Evolutionary conservation across 2,113 vertebrate species (phyloP).

Genomic region (Oxygymnocypris stewartii): DNA sequence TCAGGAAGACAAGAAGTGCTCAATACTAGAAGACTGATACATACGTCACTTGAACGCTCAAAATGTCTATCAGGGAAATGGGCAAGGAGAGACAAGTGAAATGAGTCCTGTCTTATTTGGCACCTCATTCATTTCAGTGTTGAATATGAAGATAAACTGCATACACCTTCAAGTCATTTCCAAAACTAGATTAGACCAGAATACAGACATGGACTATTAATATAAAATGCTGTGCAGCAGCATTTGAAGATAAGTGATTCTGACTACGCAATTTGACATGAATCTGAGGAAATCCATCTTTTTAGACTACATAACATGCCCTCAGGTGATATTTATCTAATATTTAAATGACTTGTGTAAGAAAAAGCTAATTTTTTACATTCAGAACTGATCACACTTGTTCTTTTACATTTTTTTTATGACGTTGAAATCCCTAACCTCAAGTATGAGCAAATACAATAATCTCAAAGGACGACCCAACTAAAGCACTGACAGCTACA

Average conservation of each 20-base stretch:
- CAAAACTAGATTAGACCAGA: background rate
- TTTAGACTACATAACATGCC: background rate
- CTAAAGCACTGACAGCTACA: background rate
- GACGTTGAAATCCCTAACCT: background rate
- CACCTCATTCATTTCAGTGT: slow-evolving; percentile 12
- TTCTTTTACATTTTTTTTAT: background rate
- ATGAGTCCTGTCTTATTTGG: background rate
- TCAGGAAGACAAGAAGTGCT: background rate
- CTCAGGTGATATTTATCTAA: background rate
- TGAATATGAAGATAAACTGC: slow-evolving; percentile 2
- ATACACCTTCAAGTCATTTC: background rate
- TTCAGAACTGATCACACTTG: background rate
- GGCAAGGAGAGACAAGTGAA: background rate
- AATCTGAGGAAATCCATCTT: background rate
- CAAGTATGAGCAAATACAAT: background rate
- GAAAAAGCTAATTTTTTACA: background rate
- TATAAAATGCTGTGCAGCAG: background rate
- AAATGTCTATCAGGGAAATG: background rate
- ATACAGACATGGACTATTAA: background rate
- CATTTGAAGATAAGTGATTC: background rate
- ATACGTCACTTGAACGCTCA: background rate
- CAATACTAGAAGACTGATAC: slow-evolving; percentile 8
- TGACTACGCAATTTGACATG: background rate
- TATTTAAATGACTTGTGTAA: background rate
- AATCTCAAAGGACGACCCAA: background rate